Evolutionary conservation across 2,888 invertebrate genomes (phyloP), one percentile per base, ranked within the genome.

Genomic region (Ormyrus nitidulus): DNA sequence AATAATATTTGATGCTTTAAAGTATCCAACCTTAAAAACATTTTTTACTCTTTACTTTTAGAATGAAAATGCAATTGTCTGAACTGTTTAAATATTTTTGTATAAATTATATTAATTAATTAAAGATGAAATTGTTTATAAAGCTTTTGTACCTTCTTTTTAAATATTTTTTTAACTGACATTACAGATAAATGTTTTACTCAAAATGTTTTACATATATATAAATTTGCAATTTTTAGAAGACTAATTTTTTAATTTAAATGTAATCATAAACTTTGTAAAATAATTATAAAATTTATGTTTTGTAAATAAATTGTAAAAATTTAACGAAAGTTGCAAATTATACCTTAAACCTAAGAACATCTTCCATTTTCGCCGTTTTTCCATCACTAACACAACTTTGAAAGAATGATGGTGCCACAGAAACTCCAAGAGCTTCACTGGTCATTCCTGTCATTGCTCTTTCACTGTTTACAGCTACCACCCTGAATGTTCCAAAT

Each of bases 401-500:
- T 91, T 98, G 98, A 92, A 98, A 98, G 91, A 98, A 97, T 86
- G 97, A 98, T 44, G 98, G 98, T 74, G 98, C 98, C 69, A 98
- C 98, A 59, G 97, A 97, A 87, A 98, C 98, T 83, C 98, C 98
- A 85, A 98, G 93, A 61, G 98, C 98, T 92, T 98, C 98, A 86
- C 97, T 96, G 85, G 96, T 96, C 98, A 98, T 98, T 85, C 97
- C 97, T 75, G 97, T 97, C 87, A 95, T 94, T 86, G 96, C 96
- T 91, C 95, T 94, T 85, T 96, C 96, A 86, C 97, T 96, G 91
- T 97, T 97, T 85, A 96, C 96, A 44, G 98, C 97, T 91, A 98
- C 97, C 85, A 97, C 97, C 86, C 97, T 94, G 92, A 98, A 99
- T 87, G 99, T 99, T 85, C 99, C 99, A 91, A 99, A 99, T 82